These are phyloP conservation scores for Achroia grisella DNA, from an alignment of 1,140 invertebrate species.

Conservation along the genomic window DNA sequence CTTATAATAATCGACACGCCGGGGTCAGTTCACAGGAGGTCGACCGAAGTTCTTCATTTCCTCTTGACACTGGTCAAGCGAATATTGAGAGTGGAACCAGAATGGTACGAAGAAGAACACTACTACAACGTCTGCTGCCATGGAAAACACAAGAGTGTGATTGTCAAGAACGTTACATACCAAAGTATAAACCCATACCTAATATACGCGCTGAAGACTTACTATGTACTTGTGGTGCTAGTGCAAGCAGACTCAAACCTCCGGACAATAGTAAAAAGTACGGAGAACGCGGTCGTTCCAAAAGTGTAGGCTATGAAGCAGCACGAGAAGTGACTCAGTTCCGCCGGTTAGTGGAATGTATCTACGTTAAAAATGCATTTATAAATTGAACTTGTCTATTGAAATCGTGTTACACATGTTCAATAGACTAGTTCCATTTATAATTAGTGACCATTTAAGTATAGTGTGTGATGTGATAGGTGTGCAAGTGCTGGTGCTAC, in stretches of 20 bases:
- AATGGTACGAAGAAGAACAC: conserved; percentile 36
- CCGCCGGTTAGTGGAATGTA: conserved; percentile 58
- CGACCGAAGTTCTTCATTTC: conserved; percentile 39
- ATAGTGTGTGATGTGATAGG: conserved; percentile 45
- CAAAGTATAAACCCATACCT: conserved; percentile 23
- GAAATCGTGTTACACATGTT: conserved; percentile 5
- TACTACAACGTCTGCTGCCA: conserved; percentile 56
- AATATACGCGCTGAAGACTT: conserved; percentile 32
- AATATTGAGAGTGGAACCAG: conserved; percentile 23
- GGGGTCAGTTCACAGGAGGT: conserved; percentile 25
- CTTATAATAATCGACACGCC: conserved; percentile 39
- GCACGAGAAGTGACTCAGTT: conserved; percentile 63
- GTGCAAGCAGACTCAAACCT: conserved; percentile 23
- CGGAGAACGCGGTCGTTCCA: conserved; percentile 54
- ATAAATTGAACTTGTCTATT: background rate
- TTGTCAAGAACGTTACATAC: conserved; percentile 34
- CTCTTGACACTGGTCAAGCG: conserved; percentile 37
- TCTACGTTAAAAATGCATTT: conserved; percentile 7
- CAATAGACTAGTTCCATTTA: conserved; percentile 18
- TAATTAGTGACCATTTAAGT: conserved; percentile 5
- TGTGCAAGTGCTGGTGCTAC: conserved; percentile 61
- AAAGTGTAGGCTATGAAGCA: conserved; percentile 64
- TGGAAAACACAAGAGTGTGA: conserved; percentile 58
- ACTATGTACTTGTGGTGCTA: conserved; percentile 49
- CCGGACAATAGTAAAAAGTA: conserved; percentile 33